A percentile compares a stretch with the other conserved stretches of the same genome.
Conservation (phyloP, 2,888 invertebrate species). For the Napeogenes sylphis region DNA sequence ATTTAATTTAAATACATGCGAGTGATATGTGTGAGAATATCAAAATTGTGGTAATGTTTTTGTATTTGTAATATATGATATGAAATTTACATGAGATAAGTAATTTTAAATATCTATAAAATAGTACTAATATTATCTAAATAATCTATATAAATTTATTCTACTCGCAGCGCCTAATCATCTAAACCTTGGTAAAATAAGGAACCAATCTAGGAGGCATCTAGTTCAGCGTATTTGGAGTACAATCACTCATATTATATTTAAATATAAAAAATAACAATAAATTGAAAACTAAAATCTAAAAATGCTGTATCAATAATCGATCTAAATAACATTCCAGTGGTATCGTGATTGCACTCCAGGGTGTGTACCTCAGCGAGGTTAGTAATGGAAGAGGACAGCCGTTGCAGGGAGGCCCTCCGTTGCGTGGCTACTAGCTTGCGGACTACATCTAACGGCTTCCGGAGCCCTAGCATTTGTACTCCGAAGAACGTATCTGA, state of each 20-base stretch:
- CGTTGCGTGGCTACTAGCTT: slow-evolving; percentile 73
- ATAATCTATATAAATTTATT: slow-evolving; percentile 3
- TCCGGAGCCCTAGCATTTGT: slow-evolving; percentile 64
- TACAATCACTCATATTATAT: slow-evolving; percentile 52
- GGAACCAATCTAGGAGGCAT: slow-evolving; percentile 57
- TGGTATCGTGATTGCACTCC: slow-evolving; percentile 22
- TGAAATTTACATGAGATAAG: slow-evolving; percentile 5
- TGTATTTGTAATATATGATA: background rate
- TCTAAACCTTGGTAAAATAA: slow-evolving; percentile 43
- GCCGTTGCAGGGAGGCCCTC: slow-evolving; percentile 69
- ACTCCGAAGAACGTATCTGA: slow-evolving; percentile 60
- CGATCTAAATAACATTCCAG: no score
- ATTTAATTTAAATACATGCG: no score
- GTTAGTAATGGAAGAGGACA: slow-evolving; percentile 72
- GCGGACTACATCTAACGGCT: slow-evolving; percentile 72
- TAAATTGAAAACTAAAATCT: background rate
- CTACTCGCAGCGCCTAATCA: slow-evolving; percentile 34
- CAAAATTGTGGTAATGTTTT: no score
- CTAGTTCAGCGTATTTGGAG: slow-evolving; percentile 43
- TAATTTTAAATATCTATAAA: slow-evolving; percentile 4
- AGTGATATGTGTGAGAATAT: slow-evolving; percentile 1
- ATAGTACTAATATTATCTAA: slow-evolving; percentile 37
- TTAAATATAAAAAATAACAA: slow-evolving; percentile 12
- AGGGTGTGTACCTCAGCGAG: slow-evolving; percentile 70
- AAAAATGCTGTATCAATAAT: no score